phyloP scores from a whole-genome alignment of 2,113 vertebrate species.

The Candoia aspera region DNA sequence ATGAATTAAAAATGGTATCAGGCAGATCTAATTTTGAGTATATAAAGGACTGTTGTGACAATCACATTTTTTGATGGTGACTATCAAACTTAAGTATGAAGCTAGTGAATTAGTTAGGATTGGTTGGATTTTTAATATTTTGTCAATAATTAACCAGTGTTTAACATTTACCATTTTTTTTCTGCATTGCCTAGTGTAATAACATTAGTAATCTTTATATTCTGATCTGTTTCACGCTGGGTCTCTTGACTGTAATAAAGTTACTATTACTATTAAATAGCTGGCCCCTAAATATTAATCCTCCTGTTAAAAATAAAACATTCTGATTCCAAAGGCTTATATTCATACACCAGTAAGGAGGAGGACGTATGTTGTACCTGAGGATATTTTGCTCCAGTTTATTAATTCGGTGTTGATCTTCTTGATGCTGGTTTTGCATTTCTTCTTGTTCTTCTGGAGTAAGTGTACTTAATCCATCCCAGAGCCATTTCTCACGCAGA shows the following conservation, averaged over 20 bases:
- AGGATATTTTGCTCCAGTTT: constrained; percentile 84
- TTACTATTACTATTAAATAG: background rate
- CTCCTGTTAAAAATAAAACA: background rate
- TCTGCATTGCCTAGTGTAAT: background rate
- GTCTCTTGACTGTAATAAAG: background rate
- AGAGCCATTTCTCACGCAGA: constrained; percentile 93
- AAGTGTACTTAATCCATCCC: constrained; percentile 87
- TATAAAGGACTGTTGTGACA: background rate
- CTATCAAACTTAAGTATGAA: background rate
- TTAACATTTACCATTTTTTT: background rate
- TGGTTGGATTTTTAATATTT: background rate
- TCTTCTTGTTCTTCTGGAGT: constrained; percentile 87
- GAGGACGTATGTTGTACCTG: constrained; percentile 75
- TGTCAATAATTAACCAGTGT: background rate
- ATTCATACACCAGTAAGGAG: background rate
- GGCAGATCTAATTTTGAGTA: background rate
- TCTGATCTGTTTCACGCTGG: background rate
- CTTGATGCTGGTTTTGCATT: constrained; percentile 83
- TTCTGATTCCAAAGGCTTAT: background rate
- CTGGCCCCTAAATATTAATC: background rate
- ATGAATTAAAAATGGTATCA: background rate
- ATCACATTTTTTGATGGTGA: background rate
- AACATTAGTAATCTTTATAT: background rate
- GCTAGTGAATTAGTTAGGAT: background rate
- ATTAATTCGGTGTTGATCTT: constrained; percentile 82